Evolutionary conservation across 2,888 invertebrate species (phyloP).

Genomic region (Theretra japonica): DNA sequence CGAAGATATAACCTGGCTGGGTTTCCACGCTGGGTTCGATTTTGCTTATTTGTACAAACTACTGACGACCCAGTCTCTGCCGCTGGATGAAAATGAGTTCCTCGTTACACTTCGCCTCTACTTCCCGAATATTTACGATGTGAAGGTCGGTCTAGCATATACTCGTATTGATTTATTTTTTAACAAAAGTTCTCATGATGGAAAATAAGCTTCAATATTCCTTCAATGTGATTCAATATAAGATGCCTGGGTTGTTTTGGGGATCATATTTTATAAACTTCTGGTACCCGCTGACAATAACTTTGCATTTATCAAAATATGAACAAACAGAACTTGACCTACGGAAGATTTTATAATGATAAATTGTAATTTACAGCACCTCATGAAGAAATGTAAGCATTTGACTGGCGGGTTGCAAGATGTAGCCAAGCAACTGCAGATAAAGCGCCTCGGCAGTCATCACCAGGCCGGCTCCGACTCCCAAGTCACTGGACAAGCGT

Average conservation of each 20-base stretch:
- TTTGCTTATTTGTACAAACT: neutral
- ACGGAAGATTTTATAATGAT: neutral
- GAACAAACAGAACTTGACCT: no score
- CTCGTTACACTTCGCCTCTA: neutral
- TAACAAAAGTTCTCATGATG: no score
- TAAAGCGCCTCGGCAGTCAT: neutral
- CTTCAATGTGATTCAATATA: no score
- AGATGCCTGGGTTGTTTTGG: no score
- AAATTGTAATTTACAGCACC: neutral
- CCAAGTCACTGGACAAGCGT: neutral
- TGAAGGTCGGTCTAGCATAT: neutral
- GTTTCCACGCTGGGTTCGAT: neutral
- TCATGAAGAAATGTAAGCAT: neutral
- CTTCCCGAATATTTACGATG: neutral
- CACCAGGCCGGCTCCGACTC: neutral
- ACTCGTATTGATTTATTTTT: no score
- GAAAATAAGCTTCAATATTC: no score
- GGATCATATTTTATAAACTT: no score
- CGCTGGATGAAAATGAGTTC: no score
- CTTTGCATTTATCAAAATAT: no score
- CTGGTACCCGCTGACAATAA: no score
- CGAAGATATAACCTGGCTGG: neutral
- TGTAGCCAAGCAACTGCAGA: neutral
- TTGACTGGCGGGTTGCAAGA: neutral
- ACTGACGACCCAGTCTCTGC: neutral